Percentiles rank a stretch among this genome's conserved stretches.
Evolutionary conservation across 2,113 vertebrate species (phyloP).

Genomic region (Caloenas nicobarica): DNA sequence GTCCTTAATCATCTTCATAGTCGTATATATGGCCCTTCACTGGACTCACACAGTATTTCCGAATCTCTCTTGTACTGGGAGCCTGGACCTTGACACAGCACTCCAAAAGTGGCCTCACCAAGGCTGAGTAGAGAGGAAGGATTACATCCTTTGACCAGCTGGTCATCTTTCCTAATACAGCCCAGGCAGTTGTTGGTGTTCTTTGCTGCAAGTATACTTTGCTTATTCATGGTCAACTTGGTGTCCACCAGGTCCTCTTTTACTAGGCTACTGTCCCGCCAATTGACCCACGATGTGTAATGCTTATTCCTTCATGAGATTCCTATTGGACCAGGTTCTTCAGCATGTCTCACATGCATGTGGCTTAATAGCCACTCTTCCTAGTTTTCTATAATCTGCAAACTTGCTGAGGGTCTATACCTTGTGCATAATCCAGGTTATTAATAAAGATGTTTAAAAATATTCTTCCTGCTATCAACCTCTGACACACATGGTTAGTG

Average conservation of each 20-base stretch:
- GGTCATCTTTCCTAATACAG: too few species aligned
- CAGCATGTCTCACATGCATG: neutral
- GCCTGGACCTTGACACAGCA: too few species aligned
- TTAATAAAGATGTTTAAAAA: neutral
- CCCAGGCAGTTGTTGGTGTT: too few species aligned
- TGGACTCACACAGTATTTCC: neutral
- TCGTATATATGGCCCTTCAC: neutral
- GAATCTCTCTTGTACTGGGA: too few species aligned
- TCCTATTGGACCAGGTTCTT: neutral
- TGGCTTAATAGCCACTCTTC: neutral
- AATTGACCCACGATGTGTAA: neutral
- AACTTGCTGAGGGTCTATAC: neutral
- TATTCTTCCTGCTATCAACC: neutral
- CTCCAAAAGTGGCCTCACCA: too few species aligned
- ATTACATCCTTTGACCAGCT: too few species aligned
- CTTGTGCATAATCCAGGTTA: neutral
- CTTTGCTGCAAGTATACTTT: too few species aligned
- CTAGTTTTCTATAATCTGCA: neutral
- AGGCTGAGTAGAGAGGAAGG: too few species aligned
- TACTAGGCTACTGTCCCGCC: too few species aligned
- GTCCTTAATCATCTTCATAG: neutral
- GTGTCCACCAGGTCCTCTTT: too few species aligned
- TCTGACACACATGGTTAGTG: neutral
- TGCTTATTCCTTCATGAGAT: neutral
- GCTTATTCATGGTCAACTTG: too few species aligned